A percentile compares a stretch with the other conserved stretches of the same genome.
Conservation (phyloP, 2,113 vertebrate genomes). For the Oryzias curvinotus region DNA sequence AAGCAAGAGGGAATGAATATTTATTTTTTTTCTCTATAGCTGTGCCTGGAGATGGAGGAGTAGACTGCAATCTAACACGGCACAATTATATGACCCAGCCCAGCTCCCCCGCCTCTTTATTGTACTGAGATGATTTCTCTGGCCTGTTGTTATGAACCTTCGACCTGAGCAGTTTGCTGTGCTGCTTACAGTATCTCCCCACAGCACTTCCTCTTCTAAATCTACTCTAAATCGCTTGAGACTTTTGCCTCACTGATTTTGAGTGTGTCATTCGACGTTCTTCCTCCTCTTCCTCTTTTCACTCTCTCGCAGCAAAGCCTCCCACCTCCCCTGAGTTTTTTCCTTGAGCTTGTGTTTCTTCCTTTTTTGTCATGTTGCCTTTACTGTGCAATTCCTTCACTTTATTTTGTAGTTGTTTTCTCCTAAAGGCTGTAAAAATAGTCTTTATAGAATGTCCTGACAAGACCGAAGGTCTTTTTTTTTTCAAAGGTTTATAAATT, state of each 20-base stretch:
- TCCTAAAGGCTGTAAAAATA: no score
- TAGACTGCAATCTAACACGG: conserved; percentile 38
- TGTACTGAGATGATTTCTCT: conserved; percentile 28
- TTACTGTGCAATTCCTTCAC: no score
- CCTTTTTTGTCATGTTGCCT: background rate
- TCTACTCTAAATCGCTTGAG: conserved; percentile 59
- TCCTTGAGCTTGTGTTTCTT: conserved; percentile 33
- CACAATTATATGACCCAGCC: conserved; percentile 14
- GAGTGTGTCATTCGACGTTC: conserved; percentile 55
- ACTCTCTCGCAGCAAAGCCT: background rate
- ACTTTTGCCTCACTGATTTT: conserved; percentile 43
- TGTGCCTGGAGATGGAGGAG: conserved; percentile 21
- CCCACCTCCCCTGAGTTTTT: conserved; percentile 21
- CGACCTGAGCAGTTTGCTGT: conserved; percentile 35
- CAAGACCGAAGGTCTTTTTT: no score
- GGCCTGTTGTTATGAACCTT: conserved; percentile 41
- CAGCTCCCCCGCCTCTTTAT: background rate
- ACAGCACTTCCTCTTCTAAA: conserved; percentile 53
- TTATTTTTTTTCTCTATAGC: conserved; percentile 10
- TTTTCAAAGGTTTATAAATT: no score
- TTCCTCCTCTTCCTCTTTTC: conserved; percentile 10
- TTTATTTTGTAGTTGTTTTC: no score
- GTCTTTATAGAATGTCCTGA: no score
- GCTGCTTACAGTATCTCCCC: conserved; percentile 38
- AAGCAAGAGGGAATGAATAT: conserved; percentile 37